Base-by-base conservation (phyloP, 2,888 invertebrate genomes). In the Cetonia aurata region DNA sequence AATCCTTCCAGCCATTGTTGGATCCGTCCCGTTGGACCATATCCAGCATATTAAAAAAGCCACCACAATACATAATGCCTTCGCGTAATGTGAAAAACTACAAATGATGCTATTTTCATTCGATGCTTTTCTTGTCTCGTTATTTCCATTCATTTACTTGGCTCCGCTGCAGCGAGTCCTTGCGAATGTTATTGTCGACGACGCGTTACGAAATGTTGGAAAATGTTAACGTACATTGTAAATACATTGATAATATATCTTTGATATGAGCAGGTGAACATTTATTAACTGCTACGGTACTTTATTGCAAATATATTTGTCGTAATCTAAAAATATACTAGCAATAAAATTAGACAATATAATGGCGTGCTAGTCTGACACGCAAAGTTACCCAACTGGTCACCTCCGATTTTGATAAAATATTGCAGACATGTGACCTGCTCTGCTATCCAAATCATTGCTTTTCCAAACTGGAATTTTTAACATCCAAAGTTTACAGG, bases 31-130 rank as follows among this genome's bases (percentile, higher is more conserved):
- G 37, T 56, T 56, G 55, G 55, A 56, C 37, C 15, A 37, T 56
- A 56, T 56, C 55, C 55, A 56, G 15, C 55, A 33, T 13, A 56
- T 33, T 56, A 56, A 56, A 56, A 55, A 56, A 15, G 55, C 15
- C 37, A 37, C 33, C 55, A 33, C 37, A 37, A 37, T 37, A 8
- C 52, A 52, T 56, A 56, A 56, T n/a, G 55, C 33, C 8, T 33
- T 55, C 31, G 3, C 25, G 52, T 19, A 19, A n/a, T 19, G 9
- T 55, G 33, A n/a, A 33, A 55, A 33, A 55, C n/a, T 55, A 3
- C 55, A 55, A 55, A 55, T 55, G 55, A 55, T 31, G 8, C 33
- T 6, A 33, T 55, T 25, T 55, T 55, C 13, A 55, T 33, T 55
- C 33, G 31, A 55, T 55, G 33, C 13, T n/a, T 55, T 33, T 37